Evolutionary conservation across 2,113 vertebrate species (phyloP).

Genomic region (Speoplatyrhinus poulsoni): DNA sequence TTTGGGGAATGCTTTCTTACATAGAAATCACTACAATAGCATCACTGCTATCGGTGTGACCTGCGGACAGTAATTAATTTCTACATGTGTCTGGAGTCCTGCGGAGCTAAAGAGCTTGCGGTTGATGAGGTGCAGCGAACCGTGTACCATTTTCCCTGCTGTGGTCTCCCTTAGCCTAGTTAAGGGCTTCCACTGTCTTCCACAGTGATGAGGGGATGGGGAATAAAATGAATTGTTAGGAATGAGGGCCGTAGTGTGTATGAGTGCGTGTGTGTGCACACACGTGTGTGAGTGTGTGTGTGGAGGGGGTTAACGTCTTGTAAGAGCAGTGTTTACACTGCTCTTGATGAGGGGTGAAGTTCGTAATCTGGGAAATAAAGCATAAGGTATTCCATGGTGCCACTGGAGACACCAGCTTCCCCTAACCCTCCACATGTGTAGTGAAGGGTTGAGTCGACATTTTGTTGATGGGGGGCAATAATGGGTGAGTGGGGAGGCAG

Average conservation of each 20-base stretch:
- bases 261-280: not conserved
- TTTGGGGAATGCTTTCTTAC: no score
- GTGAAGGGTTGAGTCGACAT: slow-evolving; percentile 26
- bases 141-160: slow-evolving; percentile 35
- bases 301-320: slow-evolving; percentile 14
- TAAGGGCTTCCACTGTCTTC: slow-evolving; percentile 35
- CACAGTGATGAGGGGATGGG: slow-evolving; percentile 26
- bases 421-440: slow-evolving; percentile 31
- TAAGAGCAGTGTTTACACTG: slow-evolving; percentile 68
- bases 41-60: not conserved
- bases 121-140: slow-evolving; percentile 24
- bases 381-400: slow-evolving; percentile 64
- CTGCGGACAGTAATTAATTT: slow-evolving; percentile 47
- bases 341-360: slow-evolving; percentile 73
- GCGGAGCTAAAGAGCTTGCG: slow-evolving; percentile 24
- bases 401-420: slow-evolving; percentile 46
- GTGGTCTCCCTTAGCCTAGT: slow-evolving; percentile 33
- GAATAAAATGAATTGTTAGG: slow-evolving; percentile 34
- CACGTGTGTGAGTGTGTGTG: slow-evolving; percentile 2
- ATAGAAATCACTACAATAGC: no score
- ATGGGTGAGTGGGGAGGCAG: not conserved
- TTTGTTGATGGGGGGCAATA: slow-evolving; percentile 25
- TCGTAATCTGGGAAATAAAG: slow-evolving; percentile 72
- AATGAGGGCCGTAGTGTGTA: slow-evolving; percentile 8
- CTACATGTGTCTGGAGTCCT: slow-evolving; percentile 4